Evolutionary conservation across 1,140 invertebrate genomes (phyloP), one percentile per base, ranked within the genome.

Genomic region (Caenorhabditis briggsae): DNA sequence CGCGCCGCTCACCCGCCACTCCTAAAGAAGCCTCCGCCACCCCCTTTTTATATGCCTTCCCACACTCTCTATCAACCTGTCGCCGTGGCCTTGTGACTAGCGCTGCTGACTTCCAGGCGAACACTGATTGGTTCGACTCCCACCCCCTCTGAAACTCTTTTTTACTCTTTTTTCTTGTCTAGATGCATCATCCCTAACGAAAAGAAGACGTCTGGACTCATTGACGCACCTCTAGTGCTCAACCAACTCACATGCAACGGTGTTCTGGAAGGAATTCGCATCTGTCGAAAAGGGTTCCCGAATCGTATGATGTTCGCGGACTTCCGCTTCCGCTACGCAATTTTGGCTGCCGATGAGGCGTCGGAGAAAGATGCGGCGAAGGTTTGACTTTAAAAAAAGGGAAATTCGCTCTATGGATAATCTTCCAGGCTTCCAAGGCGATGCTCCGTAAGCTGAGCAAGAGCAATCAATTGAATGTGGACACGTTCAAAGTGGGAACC

Each of bases 221-320:
- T 91, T 56, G 90, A 91, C 58, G 90, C 90, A 0, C 89, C 90
- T 33, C 74, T 91, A 20, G 90, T 91, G 23, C 85, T 91, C 46
- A 91, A 91, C 83, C 90, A 85, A 84, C 95, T 99, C 92, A 98
- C 97, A 89, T 99, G 98, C 96, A 99, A 99, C 95, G 98, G 98
- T 97, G 98, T 99, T 94, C 96, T 99, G 95, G 98, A 99, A 96
- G 98, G 98, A 94, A 99, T 99, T 95, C 97, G 98, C 97, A 99
- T 99, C 95, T 99, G 98, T 94, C 96, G 98, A 94, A 99, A 99
- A 95, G 98, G 98, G 93, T 99, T 99, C 96, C 98, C 98, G 94
- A 99, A 99, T 58, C 46, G 90, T 50, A 88, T 90, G 85, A 41
- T 87, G 55, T 90, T 88, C 96, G 96, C 97, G 92, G 98, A 99